These are phyloP conservation scores for Oscheius sp. DNA, from an alignment of 2,888 invertebrate species.

Conservation along the genomic window DNA sequence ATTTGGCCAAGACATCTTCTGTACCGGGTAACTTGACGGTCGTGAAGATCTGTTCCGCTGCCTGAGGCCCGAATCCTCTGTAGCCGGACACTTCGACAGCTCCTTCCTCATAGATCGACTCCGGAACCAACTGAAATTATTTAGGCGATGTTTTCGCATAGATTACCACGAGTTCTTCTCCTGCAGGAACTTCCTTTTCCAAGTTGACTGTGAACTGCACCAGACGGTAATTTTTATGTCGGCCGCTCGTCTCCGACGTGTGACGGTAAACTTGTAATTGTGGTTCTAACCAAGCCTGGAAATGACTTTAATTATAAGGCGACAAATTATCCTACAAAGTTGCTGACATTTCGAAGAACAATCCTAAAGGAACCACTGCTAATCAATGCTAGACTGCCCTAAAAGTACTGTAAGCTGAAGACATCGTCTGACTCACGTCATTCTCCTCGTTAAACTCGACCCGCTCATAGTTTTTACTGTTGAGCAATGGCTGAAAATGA, in stretches of 20 bases:
- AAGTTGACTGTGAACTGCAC: conserved; percentile 10
- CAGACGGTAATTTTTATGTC: conserved; percentile 19
- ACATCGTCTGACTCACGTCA: background rate
- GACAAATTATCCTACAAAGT: background rate
- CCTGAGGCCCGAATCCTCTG: conserved; percentile 3
- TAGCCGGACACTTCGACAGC: conserved; percentile 32
- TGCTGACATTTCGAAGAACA: conserved; percentile 17
- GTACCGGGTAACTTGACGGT: conserved; percentile 3
- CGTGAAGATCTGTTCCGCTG: conserved; percentile 20
- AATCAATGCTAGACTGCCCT: conserved; percentile 1
- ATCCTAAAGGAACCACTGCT: conserved; percentile 23
- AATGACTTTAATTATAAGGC: background rate
- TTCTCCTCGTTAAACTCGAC: conserved; percentile 14
- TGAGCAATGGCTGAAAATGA: conserved; percentile 8
- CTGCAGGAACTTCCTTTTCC: conserved; percentile 18
- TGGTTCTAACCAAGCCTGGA: conserved; percentile 11
- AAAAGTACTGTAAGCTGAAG: background rate
- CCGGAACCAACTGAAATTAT: conserved; percentile 7
- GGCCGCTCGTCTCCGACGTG: conserved; percentile 16
- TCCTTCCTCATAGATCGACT: conserved; percentile 24
- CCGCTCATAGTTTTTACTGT: conserved; percentile 14
- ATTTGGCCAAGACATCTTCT: conserved; percentile 10
- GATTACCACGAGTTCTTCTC: conserved; percentile 14
- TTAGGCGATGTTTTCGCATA: background rate
- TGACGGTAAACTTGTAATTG: conserved; percentile 23